Base-by-base conservation (phyloP, 2,113 vertebrate species). In the Macroglossus sobrinus region DNA sequence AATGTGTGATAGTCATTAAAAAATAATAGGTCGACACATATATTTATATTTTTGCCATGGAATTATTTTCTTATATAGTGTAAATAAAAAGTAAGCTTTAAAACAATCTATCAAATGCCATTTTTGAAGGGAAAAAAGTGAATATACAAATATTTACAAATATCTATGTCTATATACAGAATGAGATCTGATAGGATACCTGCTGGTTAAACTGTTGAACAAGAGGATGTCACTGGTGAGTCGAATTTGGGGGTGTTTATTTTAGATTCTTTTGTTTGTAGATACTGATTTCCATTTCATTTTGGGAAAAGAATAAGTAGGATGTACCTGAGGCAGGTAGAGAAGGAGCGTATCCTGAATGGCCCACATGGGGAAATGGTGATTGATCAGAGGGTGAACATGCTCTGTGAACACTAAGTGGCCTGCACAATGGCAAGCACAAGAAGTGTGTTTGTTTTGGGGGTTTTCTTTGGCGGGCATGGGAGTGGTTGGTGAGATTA, bases 71-170 rank as follows among this genome's bases (percentile, higher is more conserved):
- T 30, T 81, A 43, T 7, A 11, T 15, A 84, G 22, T 30, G 6
- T 64, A 82, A 76, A 40, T 68, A 14, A 84, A 92, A 90, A 47
- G 47, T 30, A 87, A 57, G 88, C 89, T 93, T 90, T 45, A 93
- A 96, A 85, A 91, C 38, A 82, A 61, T 8, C 79, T 79, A 75
- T 13, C 40, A 71, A 50, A 47, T 90, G 84, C 43, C 30, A 72
- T 92, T 80, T 92, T 28, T 64, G 38, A 92, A 93, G 64, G 43
- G 4, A 85, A 61, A 84, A 84, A 87, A 40, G 45, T 66, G 28
- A 92, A 53, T 30, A 71, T 55, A 78, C 59, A 95, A 95, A 76
- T 87, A 50, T 71, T 75, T 43, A 78, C 59, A 95, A 95, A 81
- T 87, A 50, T 71, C 80, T 80, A 22, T 50, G 59, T 75, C 50